These are phyloP conservation scores for Heliocidaris erythrogramma DNA, from an alignment of 35 echinoderm and acorn worm genomes.

Conservation along the genomic window DNA sequence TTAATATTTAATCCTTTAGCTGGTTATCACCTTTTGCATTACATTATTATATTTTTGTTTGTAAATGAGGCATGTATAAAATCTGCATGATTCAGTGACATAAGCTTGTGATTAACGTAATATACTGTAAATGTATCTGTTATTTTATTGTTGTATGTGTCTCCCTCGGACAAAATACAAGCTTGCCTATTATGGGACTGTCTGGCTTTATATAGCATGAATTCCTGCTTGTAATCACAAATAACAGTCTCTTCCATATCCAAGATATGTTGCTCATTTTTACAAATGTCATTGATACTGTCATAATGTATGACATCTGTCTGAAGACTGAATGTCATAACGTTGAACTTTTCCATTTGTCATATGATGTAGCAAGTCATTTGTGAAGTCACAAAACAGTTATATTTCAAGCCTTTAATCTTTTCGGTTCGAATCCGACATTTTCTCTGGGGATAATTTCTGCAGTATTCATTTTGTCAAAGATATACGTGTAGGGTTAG, in stretches of 20 bases:
- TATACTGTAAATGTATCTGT: too few species aligned
- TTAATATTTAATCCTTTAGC: too few species aligned
- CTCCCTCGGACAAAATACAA: neutral
- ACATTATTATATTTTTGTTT: too few species aligned
- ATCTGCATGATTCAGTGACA: too few species aligned
- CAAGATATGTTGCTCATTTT: neutral
- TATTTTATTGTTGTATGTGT: neutral
- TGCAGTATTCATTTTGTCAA: too few species aligned
- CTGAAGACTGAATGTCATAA: neutral
- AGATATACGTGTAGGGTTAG: too few species aligned
- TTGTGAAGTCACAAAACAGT: neutral
- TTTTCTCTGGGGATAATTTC: too few species aligned
- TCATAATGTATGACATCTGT: neutral
- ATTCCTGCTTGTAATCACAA: neutral
- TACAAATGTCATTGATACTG: neutral
- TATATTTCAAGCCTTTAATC: too few species aligned
- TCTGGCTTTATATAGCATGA: neutral
- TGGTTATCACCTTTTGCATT: too few species aligned
- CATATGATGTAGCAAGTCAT: neutral
- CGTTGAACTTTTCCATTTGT: neutral
- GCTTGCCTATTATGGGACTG: neutral
- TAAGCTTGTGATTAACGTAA: too few species aligned
- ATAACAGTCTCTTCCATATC: neutral
- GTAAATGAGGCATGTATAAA: too few species aligned
- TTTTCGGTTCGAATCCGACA: too few species aligned